phyloP scores from a whole-genome alignment of 2,113 vertebrate species.

The Ardeotis arabs region DNA sequence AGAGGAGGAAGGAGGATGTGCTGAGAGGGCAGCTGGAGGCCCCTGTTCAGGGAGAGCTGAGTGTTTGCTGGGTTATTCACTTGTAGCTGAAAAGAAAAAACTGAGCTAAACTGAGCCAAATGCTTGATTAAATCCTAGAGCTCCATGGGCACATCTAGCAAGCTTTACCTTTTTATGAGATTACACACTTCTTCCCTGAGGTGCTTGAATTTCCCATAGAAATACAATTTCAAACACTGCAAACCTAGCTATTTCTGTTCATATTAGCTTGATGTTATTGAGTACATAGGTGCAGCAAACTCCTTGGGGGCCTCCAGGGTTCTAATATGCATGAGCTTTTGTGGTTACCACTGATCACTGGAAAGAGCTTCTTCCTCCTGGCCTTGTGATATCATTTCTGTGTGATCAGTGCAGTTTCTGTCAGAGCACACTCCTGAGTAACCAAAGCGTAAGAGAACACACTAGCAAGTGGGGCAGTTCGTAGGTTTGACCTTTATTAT shows the following conservation, averaged over 20 bases:
- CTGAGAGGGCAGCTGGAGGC: neutral
- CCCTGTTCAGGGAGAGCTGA: neutral
- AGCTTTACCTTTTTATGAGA: neutral
- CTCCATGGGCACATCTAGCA: neutral
- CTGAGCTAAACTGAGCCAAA: neutral
- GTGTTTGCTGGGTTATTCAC: neutral
- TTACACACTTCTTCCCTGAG: neutral
- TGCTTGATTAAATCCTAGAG: neutral
- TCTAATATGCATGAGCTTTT: neutral
- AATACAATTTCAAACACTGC: neutral
- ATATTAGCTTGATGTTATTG: neutral
- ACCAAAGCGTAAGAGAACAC: neutral
- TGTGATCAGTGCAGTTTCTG: neutral
- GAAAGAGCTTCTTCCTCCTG: neutral
- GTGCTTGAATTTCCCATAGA: neutral
- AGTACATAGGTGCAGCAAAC: neutral
- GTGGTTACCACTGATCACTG: neutral
- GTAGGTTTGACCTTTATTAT: neutral
- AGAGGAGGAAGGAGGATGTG: neutral
- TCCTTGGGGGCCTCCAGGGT: no score
- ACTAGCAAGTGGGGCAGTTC: neutral
- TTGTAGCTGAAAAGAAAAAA: neutral
- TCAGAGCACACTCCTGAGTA: accelerated
- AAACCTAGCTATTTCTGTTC: neutral
- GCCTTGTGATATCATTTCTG: neutral